A percentile compares a stretch with the other conserved stretches of the same genome.
These are phyloP conservation scores for Orussus abietinus DNA, from an alignment of 1,140 invertebrate species.

Conservation along the genomic window DNA sequence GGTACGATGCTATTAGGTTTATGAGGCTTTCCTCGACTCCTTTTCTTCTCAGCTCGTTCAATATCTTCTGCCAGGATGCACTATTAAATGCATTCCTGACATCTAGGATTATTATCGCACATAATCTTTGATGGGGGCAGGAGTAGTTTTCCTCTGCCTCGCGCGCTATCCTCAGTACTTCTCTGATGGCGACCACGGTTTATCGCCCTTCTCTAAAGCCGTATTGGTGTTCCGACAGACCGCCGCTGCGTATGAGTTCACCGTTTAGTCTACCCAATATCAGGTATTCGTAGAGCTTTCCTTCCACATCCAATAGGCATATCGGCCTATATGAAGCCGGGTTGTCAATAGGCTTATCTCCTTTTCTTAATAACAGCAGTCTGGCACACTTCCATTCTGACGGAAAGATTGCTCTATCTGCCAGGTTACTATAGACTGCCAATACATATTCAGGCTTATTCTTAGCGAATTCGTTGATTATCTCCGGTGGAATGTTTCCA, in stretches of 20 bases:
- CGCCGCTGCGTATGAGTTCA: conserved; percentile 8
- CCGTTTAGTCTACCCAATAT: conserved; percentile 23
- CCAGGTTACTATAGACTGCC: too few species aligned
- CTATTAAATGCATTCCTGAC: conserved; percentile 43
- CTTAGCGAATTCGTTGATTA: too few species aligned
- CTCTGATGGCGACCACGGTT: conserved; percentile 29
- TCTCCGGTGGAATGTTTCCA: too few species aligned
- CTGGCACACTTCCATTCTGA: conserved; percentile 16
- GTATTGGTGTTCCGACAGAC: conserved; percentile 29
- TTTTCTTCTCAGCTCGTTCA: conserved; percentile 18
- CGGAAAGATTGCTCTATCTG: conserved; percentile 6
- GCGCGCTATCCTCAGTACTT: conserved; percentile 22
- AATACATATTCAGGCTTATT: too few species aligned
- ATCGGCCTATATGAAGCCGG: conserved; percentile 30
- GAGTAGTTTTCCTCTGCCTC: conserved; percentile 29
- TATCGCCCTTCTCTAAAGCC: conserved; percentile 24
- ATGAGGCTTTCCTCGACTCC: conserved; percentile 14
- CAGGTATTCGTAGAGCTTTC: conserved; percentile 38
- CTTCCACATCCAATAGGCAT: conserved; percentile 34
- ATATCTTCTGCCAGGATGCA: conserved; percentile 33
- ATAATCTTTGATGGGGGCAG: conserved; percentile 19
- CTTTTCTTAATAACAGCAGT: conserved; percentile 16
- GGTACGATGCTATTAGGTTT: conserved; percentile 28
- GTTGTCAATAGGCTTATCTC: conserved; percentile 3
- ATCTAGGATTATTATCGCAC: conserved; percentile 31